phyloP scores from a whole-genome alignment of 2,113 vertebrate genomes.

The Cheilinus undulatus region DNA sequence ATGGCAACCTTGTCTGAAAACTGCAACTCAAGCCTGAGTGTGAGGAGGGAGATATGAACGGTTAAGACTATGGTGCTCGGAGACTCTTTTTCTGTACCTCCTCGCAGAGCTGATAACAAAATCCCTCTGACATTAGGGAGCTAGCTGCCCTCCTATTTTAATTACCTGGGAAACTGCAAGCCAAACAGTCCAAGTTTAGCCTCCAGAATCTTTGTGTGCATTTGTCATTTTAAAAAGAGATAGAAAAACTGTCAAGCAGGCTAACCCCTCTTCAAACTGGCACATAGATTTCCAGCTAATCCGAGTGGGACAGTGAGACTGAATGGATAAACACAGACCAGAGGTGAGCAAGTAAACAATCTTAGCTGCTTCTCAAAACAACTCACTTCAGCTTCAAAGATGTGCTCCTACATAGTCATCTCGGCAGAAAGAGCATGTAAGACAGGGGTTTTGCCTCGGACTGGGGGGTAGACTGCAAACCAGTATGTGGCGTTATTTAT shows the following conservation, averaged over 20 bases:
- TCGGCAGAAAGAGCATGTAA: conserved; percentile 26
- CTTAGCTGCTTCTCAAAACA: conserved; percentile 66
- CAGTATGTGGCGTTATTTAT: conserved; percentile 69
- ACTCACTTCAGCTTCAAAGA: conserved; percentile 16
- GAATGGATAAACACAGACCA: conserved; percentile 63
- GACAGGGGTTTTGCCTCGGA: conserved; percentile 39
- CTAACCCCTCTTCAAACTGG: conserved; percentile 67
- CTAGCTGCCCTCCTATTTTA: conserved; percentile 67
- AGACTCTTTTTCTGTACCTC: conserved; percentile 64
- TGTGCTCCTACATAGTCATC: conserved; percentile 42
- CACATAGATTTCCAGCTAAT: conserved; percentile 68
- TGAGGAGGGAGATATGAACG: conserved; percentile 57
- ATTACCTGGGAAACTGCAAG: conserved; percentile 78
- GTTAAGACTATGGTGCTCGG: conserved; percentile 53
- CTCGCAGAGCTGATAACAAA: conserved; percentile 73
- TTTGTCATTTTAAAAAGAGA: conserved; percentile 63
- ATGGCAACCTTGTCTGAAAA: conserved; percentile 63
- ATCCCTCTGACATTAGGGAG: conserved; percentile 71
- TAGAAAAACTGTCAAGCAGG: conserved; percentile 61
- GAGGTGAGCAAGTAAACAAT: conserved; percentile 68
- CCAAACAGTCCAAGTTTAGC: conserved; percentile 56
- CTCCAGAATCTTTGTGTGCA: conserved; percentile 51
- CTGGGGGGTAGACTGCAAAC: conserved; percentile 8
- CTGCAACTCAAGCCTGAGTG: conserved; percentile 59
- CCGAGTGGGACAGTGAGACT: conserved; percentile 51